Conservation (phyloP, 2,797 vertebrate species). For the Micrastur ruficollis region DNA sequence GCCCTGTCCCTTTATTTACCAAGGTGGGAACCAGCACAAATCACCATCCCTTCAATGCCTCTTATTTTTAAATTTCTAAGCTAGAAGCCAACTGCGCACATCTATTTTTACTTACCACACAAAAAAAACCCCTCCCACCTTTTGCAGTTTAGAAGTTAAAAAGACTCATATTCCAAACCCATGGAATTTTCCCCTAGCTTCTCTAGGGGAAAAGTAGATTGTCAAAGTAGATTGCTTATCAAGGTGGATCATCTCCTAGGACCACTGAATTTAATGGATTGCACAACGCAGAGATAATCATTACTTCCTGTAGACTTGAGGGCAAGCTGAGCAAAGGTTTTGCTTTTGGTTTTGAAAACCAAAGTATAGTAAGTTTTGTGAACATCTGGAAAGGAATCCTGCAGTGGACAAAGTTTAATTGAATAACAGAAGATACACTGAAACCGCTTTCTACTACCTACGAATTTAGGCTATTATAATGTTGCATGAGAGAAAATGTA, state of each 20-base stretch:
- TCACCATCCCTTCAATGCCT: not conserved
- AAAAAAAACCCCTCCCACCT: not conserved
- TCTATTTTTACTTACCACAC: not conserved
- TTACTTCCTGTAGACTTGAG: not conserved
- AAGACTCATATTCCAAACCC: not conserved
- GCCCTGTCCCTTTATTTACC: not conserved
- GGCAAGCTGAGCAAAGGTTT: not conserved
- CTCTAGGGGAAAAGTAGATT: not conserved
- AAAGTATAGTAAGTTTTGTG: not conserved
- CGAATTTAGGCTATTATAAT: not conserved
- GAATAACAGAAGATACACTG: not conserved
- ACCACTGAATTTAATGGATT: not conserved
- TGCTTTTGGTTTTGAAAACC: not conserved
- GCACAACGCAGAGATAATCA: not conserved
- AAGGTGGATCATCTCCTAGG: not conserved
- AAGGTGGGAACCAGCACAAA: not conserved
- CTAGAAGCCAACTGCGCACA: not conserved
- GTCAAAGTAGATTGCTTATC: not conserved
- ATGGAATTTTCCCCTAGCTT: not conserved
- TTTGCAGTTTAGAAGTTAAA: not conserved
- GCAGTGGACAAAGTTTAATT: not conserved
- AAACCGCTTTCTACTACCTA: not conserved
- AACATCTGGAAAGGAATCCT: not conserved
- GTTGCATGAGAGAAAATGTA: not conserved
- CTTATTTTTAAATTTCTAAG: not conserved